Evolutionary conservation across 2,113 vertebrate genomes (phyloP).

Genomic region (Dipodomys merriami): DNA sequence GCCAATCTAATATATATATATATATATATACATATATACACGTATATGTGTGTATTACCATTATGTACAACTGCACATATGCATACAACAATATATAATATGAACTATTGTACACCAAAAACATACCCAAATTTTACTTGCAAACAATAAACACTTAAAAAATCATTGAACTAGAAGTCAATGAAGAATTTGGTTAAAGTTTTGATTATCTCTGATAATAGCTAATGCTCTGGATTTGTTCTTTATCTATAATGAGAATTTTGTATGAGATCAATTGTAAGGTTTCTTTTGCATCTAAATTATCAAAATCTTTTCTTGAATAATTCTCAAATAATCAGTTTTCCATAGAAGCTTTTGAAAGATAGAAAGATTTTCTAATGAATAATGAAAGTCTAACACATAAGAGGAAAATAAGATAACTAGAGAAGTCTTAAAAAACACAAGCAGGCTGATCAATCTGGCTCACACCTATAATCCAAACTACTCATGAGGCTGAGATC

Average conservation of each 20-base stretch:
- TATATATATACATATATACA: no score
- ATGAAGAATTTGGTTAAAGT: background rate
- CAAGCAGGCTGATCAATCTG: background rate
- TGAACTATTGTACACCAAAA: background rate
- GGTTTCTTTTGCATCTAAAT: background rate
- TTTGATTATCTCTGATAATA: background rate
- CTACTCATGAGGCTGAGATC: no score
- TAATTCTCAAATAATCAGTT: conserved; percentile 9
- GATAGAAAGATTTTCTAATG: background rate
- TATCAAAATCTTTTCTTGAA: background rate
- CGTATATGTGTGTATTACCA: no score
- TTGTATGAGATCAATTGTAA: background rate
- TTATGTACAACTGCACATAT: background rate
- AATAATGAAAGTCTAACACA: background rate
- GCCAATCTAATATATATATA: background rate
- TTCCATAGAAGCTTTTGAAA: background rate
- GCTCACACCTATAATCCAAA: no score
- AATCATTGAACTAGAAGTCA: background rate
- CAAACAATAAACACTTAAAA: background rate
- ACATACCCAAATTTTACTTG: background rate
- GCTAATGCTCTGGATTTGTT: background rate
- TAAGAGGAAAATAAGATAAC: background rate
- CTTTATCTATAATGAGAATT: background rate
- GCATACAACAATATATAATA: background rate
- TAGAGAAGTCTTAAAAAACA: no score